Percentiles rank a stretch among this genome's conserved stretches.
Conservation (phyloP, 1,140 invertebrate genomes). For the Bathynomus jamesi region DNA sequence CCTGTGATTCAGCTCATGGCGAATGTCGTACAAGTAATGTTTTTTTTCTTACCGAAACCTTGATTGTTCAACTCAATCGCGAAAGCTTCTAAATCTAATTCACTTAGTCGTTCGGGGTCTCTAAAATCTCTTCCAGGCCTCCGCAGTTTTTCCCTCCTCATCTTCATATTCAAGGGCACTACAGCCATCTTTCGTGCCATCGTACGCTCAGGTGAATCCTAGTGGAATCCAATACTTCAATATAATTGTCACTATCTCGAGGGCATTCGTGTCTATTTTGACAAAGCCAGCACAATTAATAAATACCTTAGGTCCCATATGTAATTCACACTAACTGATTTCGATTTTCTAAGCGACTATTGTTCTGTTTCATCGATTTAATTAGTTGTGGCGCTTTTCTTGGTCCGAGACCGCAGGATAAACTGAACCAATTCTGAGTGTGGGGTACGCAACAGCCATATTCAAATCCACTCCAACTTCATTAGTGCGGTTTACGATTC, state of each 20-base stretch:
- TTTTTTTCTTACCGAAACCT: constrained; percentile 92
- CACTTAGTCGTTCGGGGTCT: constrained; percentile 89
- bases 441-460: constrained; percentile 78
- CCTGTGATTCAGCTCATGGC: constrained; percentile 86
- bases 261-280: constrained; percentile 91
- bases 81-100: constrained; percentile 96
- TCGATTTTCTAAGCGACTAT: constrained; percentile 85
- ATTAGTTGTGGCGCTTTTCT: constrained; percentile 85
- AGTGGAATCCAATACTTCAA: constrained; percentile 94
- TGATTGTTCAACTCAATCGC: constrained; percentile 91
- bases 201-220: constrained; percentile 96
- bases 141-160: constrained; percentile 80
- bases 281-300: constrained; percentile 99
- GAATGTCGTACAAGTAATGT: constrained; percentile 95
- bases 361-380: constrained; percentile 85
- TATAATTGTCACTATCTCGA: constrained; percentile 63
- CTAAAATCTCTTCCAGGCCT: constrained; percentile 94
- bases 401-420: constrained; percentile 91
- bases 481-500: constrained; percentile 91
- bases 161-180: constrained; percentile 95
- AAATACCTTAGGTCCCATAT: constrained; percentile 97
- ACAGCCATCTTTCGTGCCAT: constrained; percentile 99
- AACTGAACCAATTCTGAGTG: constrained; percentile 86
- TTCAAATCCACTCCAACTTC: constrained; percentile 99
- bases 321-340: constrained; percentile 86